Conservation (phyloP, 1,140 invertebrate species). For the Diorhabda carinulata region DNA sequence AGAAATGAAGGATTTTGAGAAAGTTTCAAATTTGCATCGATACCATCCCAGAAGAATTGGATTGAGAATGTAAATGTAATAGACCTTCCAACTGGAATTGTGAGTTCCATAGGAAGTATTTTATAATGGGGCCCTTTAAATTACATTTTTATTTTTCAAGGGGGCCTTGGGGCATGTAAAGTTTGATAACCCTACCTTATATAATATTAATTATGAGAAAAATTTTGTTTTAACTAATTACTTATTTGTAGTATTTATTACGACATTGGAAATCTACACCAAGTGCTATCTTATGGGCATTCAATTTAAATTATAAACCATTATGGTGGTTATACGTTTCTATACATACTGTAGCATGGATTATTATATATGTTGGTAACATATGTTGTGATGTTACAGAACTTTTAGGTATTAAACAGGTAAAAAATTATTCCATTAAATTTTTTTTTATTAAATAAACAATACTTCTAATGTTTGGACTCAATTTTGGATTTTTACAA, state of each 20-base stretch:
- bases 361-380: conserved; percentile 58
- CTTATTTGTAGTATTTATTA: conserved; percentile 33
- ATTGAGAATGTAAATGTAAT: too few relatives aligned
- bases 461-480: not conserved
- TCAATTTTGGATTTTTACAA: not conserved
- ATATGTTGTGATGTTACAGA: conserved; percentile 61
- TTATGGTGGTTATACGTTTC: conserved; percentile 50
- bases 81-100: too few relatives aligned
- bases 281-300: conserved; percentile 36
- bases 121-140: too few relatives aligned
- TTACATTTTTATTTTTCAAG: too few relatives aligned
- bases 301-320: conserved; percentile 35
- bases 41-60: too few relatives aligned
- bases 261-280: conserved; percentile 37
- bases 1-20: too few relatives aligned
- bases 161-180: too few relatives aligned
- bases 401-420: conserved; percentile 58
- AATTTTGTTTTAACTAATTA: too few relatives aligned
- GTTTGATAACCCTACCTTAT: too few relatives aligned
- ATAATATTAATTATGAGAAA: too few relatives aligned
- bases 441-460: conserved; percentile 6
- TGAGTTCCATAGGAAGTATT: too few relatives aligned
- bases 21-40: too few relatives aligned
- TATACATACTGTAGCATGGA: conserved; percentile 55
- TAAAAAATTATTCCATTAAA: conserved; percentile 29